Base-by-base conservation (phyloP, 2,888 invertebrate genomes). In the Nephrotoma flavescens region DNA sequence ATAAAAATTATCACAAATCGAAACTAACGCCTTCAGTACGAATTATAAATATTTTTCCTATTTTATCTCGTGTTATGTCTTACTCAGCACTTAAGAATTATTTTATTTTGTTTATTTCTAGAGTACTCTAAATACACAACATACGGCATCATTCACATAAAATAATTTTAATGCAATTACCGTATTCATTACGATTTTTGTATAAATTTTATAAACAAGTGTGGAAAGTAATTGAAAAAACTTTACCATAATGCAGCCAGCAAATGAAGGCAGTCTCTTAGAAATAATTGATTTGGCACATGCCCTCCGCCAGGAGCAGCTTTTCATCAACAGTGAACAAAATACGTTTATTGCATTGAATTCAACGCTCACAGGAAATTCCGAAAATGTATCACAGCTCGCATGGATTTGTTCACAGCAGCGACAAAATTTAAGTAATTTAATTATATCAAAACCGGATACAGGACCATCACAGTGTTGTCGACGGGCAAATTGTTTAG, bases 361-460 rank as follows among this genome's bases (percentile, higher is more conserved):
- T 90, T 94, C 95, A 90, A 94, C 95, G 89, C 94, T 96, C 89
- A 93, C 93, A 88, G 92, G 92, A 88, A 93, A 92, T 89, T 92
- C 93, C 12, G 90, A 93, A 88, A 93, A 93, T 89, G 91, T 94
- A 88, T 92, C 94, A 88, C 90, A 91, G 91, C 94, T 95, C 87
- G 96, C 97, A 47, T 98, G 98, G 97, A 94, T 97, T 88, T 96
- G 96, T 88, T 95, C 96, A 3, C 96, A 97, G 91, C 97, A 98
- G 91, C 94, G 96, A 88, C 94, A 96, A 88, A 96, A 96, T 91
- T 92, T 97, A 42, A 95, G 96, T 88, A 94, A 95, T 89, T 92
- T 97, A 89, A 94, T 96, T 88, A 93, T 95, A 71, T 94, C 96
- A 85, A 93, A 95, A 88, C 94, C 95, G 86, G 96, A 96, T 89